Base-by-base conservation (phyloP, 2,113 vertebrate species). In the Pycnonotus jocosus region DNA sequence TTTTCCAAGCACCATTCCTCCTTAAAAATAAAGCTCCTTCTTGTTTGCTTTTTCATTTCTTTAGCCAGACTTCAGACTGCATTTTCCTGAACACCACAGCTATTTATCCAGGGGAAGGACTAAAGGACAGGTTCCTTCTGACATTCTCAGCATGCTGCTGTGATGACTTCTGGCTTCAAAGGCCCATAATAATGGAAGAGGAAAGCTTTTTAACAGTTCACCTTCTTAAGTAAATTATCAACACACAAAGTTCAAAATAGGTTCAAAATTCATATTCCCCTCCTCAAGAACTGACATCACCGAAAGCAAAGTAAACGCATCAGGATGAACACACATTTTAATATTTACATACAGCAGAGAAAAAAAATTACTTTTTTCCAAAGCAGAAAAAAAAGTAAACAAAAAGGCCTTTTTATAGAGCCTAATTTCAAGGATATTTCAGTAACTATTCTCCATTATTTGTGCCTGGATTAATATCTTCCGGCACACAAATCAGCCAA, bases 121-220 rank as follows among this genome's bases (percentile, higher is more conserved):
- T 90, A 73, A 92, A 90, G 68, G 82, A 94, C 45, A 90, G 79
- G 93, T 72, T 94, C 60, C 62, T 93, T 94, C 68, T 88, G 92
- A 94, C 86, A 81, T 80, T 80, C 76, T 78, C 86, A 92, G 47
- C 35, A 70, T 47, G 64, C 35, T 88, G 76, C 68, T 86, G 50
- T 73, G 86, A 93, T 92, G 79, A 88, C 62, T 95, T 90, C 79
- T 86, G 64, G 42, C 33, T 90, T 85, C 82, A 92, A 95, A 80
- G 68, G 89, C 27, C 42, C 45, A 23, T 22, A 66, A 48, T 77
- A 82, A 94, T 56, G 60, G 81, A 84, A 94, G 57, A 81, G 56
- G n/a, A 90, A 97, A 88, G 72, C 31, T 71, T 93, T 92, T 83
- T 86, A 95, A 86, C 1, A 9, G 65, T 73, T 89, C 78, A 58